Conservation (phyloP, 2,797 vertebrate genomes). For the Calcarius lapponicus region DNA sequence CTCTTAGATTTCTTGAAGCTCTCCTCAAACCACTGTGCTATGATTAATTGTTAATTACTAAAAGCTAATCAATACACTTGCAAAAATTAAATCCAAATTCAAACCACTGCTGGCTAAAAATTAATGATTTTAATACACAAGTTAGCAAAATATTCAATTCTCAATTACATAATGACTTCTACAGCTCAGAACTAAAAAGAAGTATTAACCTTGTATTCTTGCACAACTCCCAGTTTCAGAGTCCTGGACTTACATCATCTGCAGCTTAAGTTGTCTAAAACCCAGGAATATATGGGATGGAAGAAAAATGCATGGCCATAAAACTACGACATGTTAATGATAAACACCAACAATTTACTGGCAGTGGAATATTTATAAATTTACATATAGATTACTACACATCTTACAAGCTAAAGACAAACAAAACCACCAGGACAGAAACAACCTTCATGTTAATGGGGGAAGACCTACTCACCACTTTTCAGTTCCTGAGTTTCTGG, state of each 20-base stretch:
- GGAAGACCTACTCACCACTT: slow-evolving; percentile 78
- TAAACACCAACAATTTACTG: not conserved
- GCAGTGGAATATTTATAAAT: not conserved
- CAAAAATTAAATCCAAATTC: not conserved
- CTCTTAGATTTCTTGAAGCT: not conserved
- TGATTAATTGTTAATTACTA: not conserved
- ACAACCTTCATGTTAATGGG: not conserved
- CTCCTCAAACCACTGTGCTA: not conserved
- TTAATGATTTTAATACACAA: not conserved
- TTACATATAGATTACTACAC: not conserved
- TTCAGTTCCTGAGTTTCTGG: slow-evolving; percentile 87
- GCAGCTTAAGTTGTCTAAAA: not conserved
- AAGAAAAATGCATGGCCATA: not conserved
- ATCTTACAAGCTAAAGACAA: not conserved
- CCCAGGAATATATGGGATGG: not conserved
- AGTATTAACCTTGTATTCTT: not conserved
- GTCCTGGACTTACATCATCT: not conserved
- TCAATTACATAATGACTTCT: not conserved
- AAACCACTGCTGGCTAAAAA: not conserved
- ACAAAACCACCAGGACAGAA: not conserved
- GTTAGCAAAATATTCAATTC: not conserved
- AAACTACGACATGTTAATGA: not conserved
- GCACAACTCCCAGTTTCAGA: not conserved
- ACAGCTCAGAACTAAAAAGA: not conserved
- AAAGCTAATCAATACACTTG: not conserved